Conservation (phyloP, 2,888 invertebrate species). For the Mimachlamys varia region DNA sequence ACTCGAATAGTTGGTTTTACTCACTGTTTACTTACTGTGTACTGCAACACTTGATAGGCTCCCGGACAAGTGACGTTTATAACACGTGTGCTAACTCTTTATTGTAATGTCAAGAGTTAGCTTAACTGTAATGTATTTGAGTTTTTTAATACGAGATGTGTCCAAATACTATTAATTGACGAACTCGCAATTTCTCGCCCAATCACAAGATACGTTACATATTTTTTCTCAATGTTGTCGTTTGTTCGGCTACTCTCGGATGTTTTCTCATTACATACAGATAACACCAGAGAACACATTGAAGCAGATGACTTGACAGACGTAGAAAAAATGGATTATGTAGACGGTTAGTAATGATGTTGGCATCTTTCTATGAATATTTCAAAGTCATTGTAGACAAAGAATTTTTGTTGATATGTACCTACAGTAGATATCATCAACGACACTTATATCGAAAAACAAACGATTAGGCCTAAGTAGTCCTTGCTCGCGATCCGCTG, state of each 20-base stretch:
- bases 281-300: conserved; percentile 13
- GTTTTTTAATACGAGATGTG: too few relatives aligned
- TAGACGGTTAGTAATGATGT: conserved; percentile 40
- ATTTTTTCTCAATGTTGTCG: conserved; percentile 41
- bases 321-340: conserved; percentile 43
- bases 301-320: conserved; percentile 34
- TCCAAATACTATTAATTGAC: not conserved
- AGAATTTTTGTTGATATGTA: not conserved
- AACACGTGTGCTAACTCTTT: too few relatives aligned
- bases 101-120: too few relatives aligned
- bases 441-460: not conserved
- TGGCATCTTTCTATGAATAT: not conserved
- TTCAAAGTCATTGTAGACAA: not conserved
- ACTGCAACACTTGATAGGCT: too few relatives aligned
- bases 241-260: conserved; percentile 36
- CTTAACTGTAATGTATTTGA: too few relatives aligned
- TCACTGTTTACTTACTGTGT: too few relatives aligned
- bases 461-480: too few relatives aligned
- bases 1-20: too few relatives aligned
- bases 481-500: not conserved
- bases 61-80: too few relatives aligned
- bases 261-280: not conserved
- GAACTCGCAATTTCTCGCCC: not conserved
- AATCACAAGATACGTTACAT: not conserved
- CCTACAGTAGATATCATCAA: not conserved